Evolutionary conservation across 2,113 vertebrate genomes (phyloP), one percentile per base, ranked within the genome.

Genomic region (Ammodytes dubius): DNA sequence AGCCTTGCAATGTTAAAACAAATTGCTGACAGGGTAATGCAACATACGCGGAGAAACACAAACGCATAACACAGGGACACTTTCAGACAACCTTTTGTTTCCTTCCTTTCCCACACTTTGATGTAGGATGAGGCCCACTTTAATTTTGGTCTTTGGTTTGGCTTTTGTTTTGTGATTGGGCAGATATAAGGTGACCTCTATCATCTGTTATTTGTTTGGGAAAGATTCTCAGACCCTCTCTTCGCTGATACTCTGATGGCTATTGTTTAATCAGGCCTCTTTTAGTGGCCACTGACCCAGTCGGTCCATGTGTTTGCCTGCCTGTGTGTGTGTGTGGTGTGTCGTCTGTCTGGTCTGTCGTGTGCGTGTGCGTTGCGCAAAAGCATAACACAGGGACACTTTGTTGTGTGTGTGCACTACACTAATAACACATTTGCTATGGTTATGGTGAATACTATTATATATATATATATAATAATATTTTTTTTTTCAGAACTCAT

Each of bases 211-310:
- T 87, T 91, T 91, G 40, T 87, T 88, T 70, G 70, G 79, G 73
- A 81, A 65, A 56, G 10, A 7, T 75, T 74, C 70, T 77, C 42
- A 11, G 63, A 59, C 66, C 81, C 70, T 70, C 67, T 52, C 68
- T 79, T 86, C 37, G 15, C 54, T 15, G 67, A 90, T 87, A 75
- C 54, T 87, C 72, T 81, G 69, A 85, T 78, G 56, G 56, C 71
- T 49, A 35, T 71, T 91, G 82, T 92, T 86, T 89, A 88, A 85
- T 88, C 88, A 85, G 88, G 43, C 59, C 49, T 46, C 64, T 76
- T 75, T 63, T 45, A 47, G 67, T 59, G 57, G 54, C 57, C 52
- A 6, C 60, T 79, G 66, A 83, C 74, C 73, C 64, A 14, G 60
- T 66, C 70, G 56, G 61, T 83, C 54, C 47, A 11, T 58, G 73